Evolutionary conservation across 2,113 vertebrate genomes (phyloP), one percentile per base, ranked within the genome.

Genomic region (Pelodiscus sinensis): DNA sequence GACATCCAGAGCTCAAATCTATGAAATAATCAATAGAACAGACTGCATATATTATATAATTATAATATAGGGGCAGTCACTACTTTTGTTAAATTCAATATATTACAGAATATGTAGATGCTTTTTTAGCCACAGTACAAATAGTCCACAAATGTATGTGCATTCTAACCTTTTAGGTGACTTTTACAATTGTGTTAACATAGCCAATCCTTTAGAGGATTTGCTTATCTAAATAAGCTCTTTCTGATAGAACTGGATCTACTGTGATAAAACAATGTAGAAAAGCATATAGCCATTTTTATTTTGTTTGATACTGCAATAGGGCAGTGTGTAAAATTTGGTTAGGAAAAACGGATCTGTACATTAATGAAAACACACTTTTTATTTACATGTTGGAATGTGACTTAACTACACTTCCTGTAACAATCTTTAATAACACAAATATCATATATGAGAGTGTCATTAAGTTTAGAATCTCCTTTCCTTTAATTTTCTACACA

Each of bases 331-430:
- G 1, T 31, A 9, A 56, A 31, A 51, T 77, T 94, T 73, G 12
- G 77, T 83, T 25, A 8, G 18, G 1, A 80, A 81, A 8, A 44
- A 11, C 8, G 52, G 35, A 9, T 60, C 58, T 60, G 2, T 52
- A 77, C 1, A 81, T 27, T 57, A 85, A 91, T 57, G 84, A 91
- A 73, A 87, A 82, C 5, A 82, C 65, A 22, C 8, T 84, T 51
- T 18, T 88, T 68, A 15, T 77, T 88, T 88, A 83, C 21, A 82
- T 78, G 68, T 83, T 78, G 57, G 73, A 86, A 85, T 55, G 77
- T 85, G 11, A 92, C 68, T 83, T 79, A 82, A 85, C 4, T 80
- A 50, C 29, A 75, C 25, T 92, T 94, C 82, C 84, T 94, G 91
- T 60, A 92, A 87, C 73, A 90, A 58, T 60, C 77, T 91, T 89